Percentiles rank a stretch among this genome's conserved stretches.
phyloP scores from a whole-genome alignment of 2,888 invertebrate species.

The Chirona hameri region DNA sequence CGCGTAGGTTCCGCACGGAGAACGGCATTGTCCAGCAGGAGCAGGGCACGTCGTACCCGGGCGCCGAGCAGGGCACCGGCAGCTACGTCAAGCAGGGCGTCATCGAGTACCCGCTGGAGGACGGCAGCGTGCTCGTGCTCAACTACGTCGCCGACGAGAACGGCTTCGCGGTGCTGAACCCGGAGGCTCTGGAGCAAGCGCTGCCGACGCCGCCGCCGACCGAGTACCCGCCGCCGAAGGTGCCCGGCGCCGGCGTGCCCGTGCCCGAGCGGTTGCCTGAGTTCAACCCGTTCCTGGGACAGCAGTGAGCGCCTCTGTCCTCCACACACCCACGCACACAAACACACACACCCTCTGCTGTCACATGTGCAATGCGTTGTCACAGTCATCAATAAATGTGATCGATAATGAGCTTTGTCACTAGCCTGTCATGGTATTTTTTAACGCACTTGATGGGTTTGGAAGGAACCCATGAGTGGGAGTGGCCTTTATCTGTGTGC shows the following conservation, averaged over 20 bases:
- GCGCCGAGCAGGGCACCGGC: background rate
- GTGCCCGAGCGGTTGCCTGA: background rate
- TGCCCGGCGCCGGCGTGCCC: slow-evolving; percentile 2
- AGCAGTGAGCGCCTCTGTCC: background rate
- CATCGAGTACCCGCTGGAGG: background rate
- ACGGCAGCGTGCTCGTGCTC: background rate
- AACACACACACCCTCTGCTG: no score
- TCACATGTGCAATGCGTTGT: no score
- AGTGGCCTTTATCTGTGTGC: no score
- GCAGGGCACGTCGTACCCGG: background rate
- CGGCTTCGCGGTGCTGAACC: slow-evolving; percentile 9
- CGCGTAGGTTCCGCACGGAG: slow-evolving; percentile 9
- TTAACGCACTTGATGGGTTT: no score
- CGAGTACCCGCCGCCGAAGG: background rate
- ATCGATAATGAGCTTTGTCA: no score
- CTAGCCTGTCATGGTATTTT: no score
- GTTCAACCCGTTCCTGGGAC: background rate
- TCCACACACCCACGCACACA: background rate
- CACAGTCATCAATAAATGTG: no score
- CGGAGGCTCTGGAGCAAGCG: background rate
- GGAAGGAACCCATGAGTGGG: no score
- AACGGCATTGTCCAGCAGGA: background rate
- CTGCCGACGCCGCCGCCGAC: slow-evolving; percentile 24
- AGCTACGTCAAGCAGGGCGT: slow-evolving; percentile 5
- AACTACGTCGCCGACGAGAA: slow-evolving; percentile 4